Evolutionary conservation across 1,140 invertebrate genomes (phyloP).

Genomic region (Parapsyche elsis): DNA sequence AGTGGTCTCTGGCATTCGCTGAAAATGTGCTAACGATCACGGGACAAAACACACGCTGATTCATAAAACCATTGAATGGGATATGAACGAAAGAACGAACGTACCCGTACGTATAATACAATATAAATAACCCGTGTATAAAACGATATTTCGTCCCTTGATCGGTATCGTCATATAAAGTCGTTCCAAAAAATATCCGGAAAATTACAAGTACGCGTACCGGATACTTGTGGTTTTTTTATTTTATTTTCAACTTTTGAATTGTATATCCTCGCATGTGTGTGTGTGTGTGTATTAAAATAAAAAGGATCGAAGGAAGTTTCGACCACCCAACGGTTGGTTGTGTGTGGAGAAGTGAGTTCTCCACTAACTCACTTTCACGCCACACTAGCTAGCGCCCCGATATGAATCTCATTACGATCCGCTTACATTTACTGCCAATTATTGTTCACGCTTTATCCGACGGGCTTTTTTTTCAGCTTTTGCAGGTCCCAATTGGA

Average conservation of each 20-base stretch:
- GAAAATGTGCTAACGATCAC: slow-evolving; percentile 41
- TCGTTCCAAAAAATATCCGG: no score
- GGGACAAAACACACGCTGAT: slow-evolving; percentile 5
- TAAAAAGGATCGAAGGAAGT: background rate
- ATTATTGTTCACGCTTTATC: slow-evolving; percentile 52
- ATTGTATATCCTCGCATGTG: no score
- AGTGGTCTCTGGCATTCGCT: slow-evolving; percentile 18
- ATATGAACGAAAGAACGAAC: background rate
- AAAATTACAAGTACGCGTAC: no score
- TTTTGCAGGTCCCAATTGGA: background rate
- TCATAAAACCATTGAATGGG: slow-evolving; percentile 25
- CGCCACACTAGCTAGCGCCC: slow-evolving; percentile 27
- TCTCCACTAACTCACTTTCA: slow-evolving; percentile 13
- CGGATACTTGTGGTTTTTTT: no score
- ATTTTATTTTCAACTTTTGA: no score
- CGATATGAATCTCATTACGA: slow-evolving; percentile 37
- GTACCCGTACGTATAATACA: background rate
- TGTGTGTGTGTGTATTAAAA: background rate
- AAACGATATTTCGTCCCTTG: no score
- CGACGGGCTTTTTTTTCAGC: slow-evolving; percentile 19
- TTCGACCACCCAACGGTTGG: background rate
- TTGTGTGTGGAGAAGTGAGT: background rate
- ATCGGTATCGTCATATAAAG: no score
- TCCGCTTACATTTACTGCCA: slow-evolving; percentile 47
- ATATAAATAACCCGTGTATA: background rate